Conservation (phyloP, 1,140 invertebrate genomes). For the Eupeodes corollae region DNA sequence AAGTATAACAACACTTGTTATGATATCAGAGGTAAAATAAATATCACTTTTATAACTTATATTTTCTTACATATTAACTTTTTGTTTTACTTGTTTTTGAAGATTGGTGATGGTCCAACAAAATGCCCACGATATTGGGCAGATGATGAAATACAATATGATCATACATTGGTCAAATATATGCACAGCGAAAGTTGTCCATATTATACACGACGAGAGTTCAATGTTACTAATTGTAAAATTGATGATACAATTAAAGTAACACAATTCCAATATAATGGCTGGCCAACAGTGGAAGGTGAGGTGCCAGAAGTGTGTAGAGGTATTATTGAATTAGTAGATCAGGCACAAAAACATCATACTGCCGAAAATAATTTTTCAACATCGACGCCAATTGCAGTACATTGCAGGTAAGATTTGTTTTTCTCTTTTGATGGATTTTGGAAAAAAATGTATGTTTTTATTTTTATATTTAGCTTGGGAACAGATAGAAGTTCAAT, state of each 20-base stretch:
- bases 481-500: conserved; percentile 80
- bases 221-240: conserved; percentile 69
- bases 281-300: conserved; percentile 76
- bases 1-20: conserved; percentile 80
- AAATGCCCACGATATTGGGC: conserved; percentile 90
- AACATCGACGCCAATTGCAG: conserved; percentile 51
- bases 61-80: background rate
- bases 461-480: conserved; percentile 39
- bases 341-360: conserved; percentile 48
- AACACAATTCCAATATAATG: conserved; percentile 79
- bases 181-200: conserved; percentile 78
- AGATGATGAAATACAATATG: conserved; percentile 69
- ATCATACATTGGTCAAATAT: conserved; percentile 75
- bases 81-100: conserved; percentile 14
- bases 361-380: conserved; percentile 40
- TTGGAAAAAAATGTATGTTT: background rate
- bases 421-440: background rate
- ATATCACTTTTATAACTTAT: conserved; percentile 8
- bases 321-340: conserved; percentile 68
- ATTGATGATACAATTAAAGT: conserved; percentile 57
- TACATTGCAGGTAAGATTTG: conserved; percentile 67
- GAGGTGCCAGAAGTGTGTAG: conserved; percentile 77
- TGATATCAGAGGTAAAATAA: conserved; percentile 80
- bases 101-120: conserved; percentile 57
- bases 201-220: conserved; percentile 72